phyloP scores from a whole-genome alignment of 2,113 vertebrate genomes.

The Microcebus tavaratra region DNA sequence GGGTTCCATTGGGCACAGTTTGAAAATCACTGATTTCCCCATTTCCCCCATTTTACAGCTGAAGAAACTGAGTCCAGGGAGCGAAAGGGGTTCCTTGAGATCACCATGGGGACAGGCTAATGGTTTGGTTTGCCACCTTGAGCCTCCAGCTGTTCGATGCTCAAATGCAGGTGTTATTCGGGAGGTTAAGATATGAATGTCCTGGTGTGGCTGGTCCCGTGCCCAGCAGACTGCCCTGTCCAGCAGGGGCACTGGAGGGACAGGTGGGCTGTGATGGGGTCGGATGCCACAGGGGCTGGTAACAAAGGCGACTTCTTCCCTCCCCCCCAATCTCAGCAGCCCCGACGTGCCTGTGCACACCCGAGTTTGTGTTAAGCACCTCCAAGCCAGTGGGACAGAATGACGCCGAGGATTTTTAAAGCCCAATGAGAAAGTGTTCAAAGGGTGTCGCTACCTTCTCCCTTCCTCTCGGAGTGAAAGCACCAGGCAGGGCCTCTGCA shows the following conservation, averaged over 20 bases:
- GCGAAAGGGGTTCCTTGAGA: background rate
- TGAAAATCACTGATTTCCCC: background rate
- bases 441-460: background rate
- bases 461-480: fast-evolving
- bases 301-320: fast-evolving
- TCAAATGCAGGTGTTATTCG: background rate
- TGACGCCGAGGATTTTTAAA: background rate
- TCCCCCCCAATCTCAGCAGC: fast-evolving
- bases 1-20: background rate
- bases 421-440: background rate
- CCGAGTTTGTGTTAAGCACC: background rate
- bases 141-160: background rate
- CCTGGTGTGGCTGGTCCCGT: background rate
- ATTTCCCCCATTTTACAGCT: background rate
- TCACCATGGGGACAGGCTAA: background rate
- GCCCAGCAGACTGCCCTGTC: background rate
- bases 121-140: background rate
- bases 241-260: background rate
- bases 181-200: background rate
- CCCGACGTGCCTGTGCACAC: fast-evolving
- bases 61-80: background rate
- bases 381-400: fast-evolving
- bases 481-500: background rate
- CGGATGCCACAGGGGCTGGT: fast-evolving
- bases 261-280: background rate